These are phyloP conservation scores for Pseudomyrmex gracilis DNA, from an alignment of 1,140 invertebrate species.

Conservation along the genomic window DNA sequence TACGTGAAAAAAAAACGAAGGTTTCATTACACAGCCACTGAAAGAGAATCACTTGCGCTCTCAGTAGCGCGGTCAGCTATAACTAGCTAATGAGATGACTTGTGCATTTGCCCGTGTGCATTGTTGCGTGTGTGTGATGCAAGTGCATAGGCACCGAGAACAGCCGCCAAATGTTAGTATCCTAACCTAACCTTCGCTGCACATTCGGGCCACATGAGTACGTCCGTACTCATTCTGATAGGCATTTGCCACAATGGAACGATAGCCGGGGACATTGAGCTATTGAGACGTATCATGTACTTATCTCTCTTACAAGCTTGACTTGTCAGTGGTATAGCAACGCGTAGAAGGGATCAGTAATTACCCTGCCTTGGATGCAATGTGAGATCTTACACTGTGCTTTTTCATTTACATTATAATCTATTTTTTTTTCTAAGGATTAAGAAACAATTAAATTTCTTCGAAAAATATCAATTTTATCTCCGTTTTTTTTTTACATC, in stretches of 20 bases:
- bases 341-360: conserved; percentile 8
- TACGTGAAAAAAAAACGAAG: not conserved
- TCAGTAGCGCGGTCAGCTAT: conserved; percentile 33
- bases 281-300: conserved; percentile 33
- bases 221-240: conserved; percentile 23
- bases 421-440: too few relatives aligned
- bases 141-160: conserved; percentile 27
- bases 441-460: not conserved
- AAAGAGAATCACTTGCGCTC: conserved; percentile 15
- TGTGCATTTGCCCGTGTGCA: conserved; percentile 28
- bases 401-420: too few relatives aligned
- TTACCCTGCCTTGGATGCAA: not conserved
- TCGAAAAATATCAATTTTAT: not conserved
- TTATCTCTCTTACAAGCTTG: conserved; percentile 46
- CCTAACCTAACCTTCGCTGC: not conserved
- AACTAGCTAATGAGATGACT: conserved; percentile 51
- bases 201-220: conserved; percentile 24
- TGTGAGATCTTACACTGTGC: too few relatives aligned
- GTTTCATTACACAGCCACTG: conserved; percentile 21
- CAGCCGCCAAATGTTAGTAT: conserved; percentile 32
- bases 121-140: not conserved
- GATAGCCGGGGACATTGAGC: conserved; percentile 21
- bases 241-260: conserved; percentile 18
- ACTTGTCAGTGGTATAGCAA: conserved; percentile 19
- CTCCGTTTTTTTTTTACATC: not conserved